Evolutionary conservation across 2,888 invertebrate species (phyloP), one percentile per base, ranked within the genome.

Genomic region (Drosophila yooni): DNA sequence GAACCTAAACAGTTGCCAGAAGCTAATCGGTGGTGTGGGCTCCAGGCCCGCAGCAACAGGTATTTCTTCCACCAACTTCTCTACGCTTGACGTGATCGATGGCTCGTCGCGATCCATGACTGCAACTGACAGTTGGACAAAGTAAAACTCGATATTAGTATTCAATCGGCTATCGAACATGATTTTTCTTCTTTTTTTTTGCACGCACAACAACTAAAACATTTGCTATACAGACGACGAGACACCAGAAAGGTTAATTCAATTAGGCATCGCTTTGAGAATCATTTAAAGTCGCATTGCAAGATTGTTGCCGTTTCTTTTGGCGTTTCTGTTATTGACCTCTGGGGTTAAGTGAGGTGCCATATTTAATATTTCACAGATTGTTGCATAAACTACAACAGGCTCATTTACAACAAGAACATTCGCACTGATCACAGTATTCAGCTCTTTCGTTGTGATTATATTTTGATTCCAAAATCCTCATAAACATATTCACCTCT

Each of bases 1-100:
- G 91, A 95, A 96, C 82, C 95, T 95, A 73, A 90, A 93, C 0
- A 93, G 77, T 36, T 82, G 69, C 59, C 82, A 91, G 71, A 91
- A 93, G 36, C 89, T 86, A 15, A 92, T 75, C 1, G 91, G 85
- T 53, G 86, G 71, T 5, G 84, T 68, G 11, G 89, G 81, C 53
- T 92, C 92, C 60, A 91, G 70, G 5, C 91, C 91, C 29, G 82
- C 74, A 0, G 91, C 91, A 33, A 80, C 62, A 10, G 91, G 91
- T 5, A 67, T 90, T 58, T 89, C 92, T 56, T 88, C 79, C 36
- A 46, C 29, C 0, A 83, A 82, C 36, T 89, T 85, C 53, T 81
- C 91, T 57, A 91, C 89, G 61, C 81, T 78, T 18, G 83, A 80
- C 13, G 88, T 82, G 46, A 80, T 70, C 18, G 91, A 86, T 33